Evolutionary conservation across 2,797 vertebrate genomes (phyloP).

Genomic region (Sebastes wilsoni): DNA sequence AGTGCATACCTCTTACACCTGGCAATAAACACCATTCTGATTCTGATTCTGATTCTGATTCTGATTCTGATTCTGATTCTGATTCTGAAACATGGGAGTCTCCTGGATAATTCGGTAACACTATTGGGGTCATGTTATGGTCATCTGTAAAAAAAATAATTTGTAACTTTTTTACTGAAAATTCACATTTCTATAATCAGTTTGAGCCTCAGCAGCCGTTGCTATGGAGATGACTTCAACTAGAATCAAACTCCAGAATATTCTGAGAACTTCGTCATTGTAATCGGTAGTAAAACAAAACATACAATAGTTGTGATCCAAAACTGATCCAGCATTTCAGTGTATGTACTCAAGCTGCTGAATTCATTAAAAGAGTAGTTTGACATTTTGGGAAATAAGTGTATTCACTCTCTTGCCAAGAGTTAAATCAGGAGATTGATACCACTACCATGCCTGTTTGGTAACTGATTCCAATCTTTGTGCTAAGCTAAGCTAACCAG

Average conservation of each 20-base stretch:
- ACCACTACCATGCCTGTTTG: neutral
- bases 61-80: too few species aligned
- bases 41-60: too few species aligned
- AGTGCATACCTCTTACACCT: too few species aligned
- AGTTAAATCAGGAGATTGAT: neutral
- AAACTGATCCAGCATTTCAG: neutral
- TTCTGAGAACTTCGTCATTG: neutral
- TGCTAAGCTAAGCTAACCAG: too few species aligned
- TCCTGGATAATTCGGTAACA: too few species aligned
- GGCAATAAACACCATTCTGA: too few species aligned
- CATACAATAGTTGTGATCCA: neutral
- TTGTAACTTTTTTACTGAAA: neutral
- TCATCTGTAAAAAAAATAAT: neutral
- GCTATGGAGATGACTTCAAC: neutral
- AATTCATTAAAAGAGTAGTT: neutral
- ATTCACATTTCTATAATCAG: neutral
- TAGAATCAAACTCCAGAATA: neutral
- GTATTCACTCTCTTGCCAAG: neutral
- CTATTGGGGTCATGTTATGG: too few species aligned
- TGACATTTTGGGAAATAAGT: neutral
- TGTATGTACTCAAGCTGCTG: neutral
- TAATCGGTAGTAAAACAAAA: neutral
- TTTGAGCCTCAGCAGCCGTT: neutral
- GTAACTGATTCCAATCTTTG: too few species aligned
- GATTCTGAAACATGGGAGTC: too few species aligned